Evolutionary conservation across 1,140 invertebrate genomes (phyloP).

Genomic region (Hirudo medicinalis): DNA sequence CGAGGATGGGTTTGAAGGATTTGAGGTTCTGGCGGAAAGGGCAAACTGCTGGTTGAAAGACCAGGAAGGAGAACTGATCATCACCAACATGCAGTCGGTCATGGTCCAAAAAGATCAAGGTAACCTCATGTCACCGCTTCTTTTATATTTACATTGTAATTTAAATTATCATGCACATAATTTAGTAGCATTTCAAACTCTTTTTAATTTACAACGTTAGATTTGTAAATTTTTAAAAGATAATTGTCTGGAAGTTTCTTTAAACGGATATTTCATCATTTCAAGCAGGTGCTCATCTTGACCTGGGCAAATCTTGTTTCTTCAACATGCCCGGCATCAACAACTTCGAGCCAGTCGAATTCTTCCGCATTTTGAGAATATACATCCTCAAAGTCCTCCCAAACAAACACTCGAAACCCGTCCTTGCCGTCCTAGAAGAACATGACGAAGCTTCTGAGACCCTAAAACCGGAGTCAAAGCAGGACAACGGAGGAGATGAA

Average conservation of each 20-base stretch:
- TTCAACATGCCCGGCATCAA: slow-evolving; percentile 21
- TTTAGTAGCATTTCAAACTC: too few relatives aligned
- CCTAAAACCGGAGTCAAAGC: neutral
- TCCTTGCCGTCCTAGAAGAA: neutral
- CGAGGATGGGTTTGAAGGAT: slow-evolving; percentile 21
- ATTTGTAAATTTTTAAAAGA: too few relatives aligned
- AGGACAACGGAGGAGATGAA: slow-evolving; percentile 1
- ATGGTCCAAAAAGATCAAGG: slow-evolving; percentile 22
- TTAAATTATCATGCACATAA: too few relatives aligned
- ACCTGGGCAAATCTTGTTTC: slow-evolving; percentile 16
- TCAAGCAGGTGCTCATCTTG: slow-evolving; percentile 17
- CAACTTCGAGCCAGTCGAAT: slow-evolving; percentile 16
- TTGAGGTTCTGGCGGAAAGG: slow-evolving; percentile 18
- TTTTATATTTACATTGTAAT: too few relatives aligned
- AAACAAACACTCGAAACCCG: neutral
- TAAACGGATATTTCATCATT: neutral
- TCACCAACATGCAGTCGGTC: slow-evolving; percentile 22
- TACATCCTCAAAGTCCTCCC: neutral
- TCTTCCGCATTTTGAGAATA: slow-evolving; percentile 21
- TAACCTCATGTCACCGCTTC: neutral
- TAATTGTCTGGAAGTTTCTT: too few relatives aligned
- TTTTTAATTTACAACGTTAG: too few relatives aligned
- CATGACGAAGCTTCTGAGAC: neutral
- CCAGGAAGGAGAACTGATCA: slow-evolving; percentile 13
- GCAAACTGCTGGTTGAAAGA: slow-evolving; percentile 21